Evolutionary conservation across 2,113 vertebrate species (phyloP), one percentile per base, ranked within the genome.

Genomic region (Mormyrus iriodes): DNA sequence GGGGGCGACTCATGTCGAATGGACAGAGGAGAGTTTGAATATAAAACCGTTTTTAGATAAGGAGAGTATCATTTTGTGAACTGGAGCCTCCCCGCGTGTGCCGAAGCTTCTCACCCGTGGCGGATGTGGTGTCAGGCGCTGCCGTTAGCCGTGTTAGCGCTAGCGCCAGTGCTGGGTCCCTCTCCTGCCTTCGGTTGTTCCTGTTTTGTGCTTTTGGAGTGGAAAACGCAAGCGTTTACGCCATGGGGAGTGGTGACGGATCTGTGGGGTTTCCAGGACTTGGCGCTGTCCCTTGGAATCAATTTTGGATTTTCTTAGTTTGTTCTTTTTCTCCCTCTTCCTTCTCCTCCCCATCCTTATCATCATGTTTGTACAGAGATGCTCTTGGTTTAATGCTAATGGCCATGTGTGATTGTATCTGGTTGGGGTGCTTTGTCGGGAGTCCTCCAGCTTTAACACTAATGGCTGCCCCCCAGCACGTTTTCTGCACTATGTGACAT

Each of bases 341-440:
- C 35, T 84, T n/a, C 73, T 61, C 61, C 19, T 61, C 86, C 55
- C 21, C 86, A 90, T 42, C 76, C 79, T 87, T 58, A 24, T 83
- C 65, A 73, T 89, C 85, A 82, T 87, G 58, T 90, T 90, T 89
- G 87, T 92, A 90, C 84, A 90, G 73, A 91, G 48, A 90, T 44
- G 89, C 10, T 9, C 82, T 90, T 85, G 69, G 82, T 90, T 88
- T 90, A 89, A 69, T 91, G 89, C 89, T 85, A 90, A 86, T 49
- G n/a, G 65, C 52, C 69, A 39, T 65, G 87, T 52, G 52, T 83
- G 69, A 89, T 51, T 89, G 85, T 86, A 51, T 42, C 35, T 15
- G 73, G 73, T 39, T 79, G 73, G 35, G 73, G 31, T 15, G 35
- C 13, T 35, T 79, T 79, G 35, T 13, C 31, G 5, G 1, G 35